Percentiles rank a stretch among this genome's conserved stretches.
Evolutionary conservation across 2,797 vertebrate genomes (phyloP).

Genomic region (Phaenicophaeus curvirostris): DNA sequence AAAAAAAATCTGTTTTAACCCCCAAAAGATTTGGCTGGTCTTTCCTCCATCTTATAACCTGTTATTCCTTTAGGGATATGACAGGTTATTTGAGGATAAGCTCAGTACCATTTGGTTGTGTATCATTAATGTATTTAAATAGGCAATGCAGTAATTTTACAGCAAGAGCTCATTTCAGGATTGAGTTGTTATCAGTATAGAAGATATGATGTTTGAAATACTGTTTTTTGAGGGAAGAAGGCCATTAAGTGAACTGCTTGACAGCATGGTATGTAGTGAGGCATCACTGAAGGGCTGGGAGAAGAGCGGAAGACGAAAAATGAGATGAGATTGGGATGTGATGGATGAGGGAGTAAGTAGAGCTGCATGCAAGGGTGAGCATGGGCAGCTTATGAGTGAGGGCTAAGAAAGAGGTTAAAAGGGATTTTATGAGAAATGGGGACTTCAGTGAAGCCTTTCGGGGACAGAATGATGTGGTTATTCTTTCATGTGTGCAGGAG

Average conservation of each 20-base stretch:
- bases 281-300: neutral
- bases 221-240: neutral
- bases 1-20: neutral
- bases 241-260: neutral
- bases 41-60: neutral
- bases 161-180: neutral
- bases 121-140: neutral
- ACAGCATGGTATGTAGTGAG: neutral
- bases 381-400: accelerated
- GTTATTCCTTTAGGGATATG: neutral
- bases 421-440: neutral
- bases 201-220: neutral
- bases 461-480: neutral
- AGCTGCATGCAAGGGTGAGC: neutral
- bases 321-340: neutral
- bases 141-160: neutral
- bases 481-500: neutral
- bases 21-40: neutral
- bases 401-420: neutral
- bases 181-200: neutral
- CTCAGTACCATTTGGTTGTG: neutral
- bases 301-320: neutral
- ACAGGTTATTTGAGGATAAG: neutral
- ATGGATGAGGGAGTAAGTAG: neutral
- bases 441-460: neutral